A percentile compares a stretch with the other conserved stretches of the same genome.
Evolutionary conservation across 92 coral and sea anemone species (phyloP).

Genomic region (Palythoa grandiflora): DNA sequence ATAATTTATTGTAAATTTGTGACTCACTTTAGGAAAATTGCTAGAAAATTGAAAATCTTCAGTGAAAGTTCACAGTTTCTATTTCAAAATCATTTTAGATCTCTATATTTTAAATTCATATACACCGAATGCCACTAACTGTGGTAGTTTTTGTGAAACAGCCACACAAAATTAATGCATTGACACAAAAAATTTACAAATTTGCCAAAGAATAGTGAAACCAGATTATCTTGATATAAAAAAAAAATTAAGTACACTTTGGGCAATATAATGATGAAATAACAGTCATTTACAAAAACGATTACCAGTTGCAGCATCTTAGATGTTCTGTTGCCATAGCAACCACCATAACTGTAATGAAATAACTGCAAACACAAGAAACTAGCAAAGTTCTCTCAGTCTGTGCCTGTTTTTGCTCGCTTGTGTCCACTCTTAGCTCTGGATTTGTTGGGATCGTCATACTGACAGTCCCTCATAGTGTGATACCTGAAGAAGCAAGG

Average conservation of each 20-base stretch:
- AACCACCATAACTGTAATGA: slow-evolving; percentile 24
- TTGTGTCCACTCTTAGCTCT: slow-evolving; percentile 52
- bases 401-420: slow-evolving; percentile 48
- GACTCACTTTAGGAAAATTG: slow-evolving; percentile 23
- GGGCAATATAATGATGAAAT: slow-evolving; percentile 16
- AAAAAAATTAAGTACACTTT: slow-evolving; percentile 23
- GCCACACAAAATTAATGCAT: slow-evolving; percentile 29
- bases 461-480: slow-evolving; percentile 40
- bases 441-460: slow-evolving; percentile 46
- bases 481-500: slow-evolving; percentile 52
- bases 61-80: slow-evolving; percentile 9
- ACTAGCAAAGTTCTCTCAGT: slow-evolving; percentile 34
- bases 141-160: slow-evolving; percentile 24
- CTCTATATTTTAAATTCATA: slow-evolving; percentile 13
- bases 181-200: not conserved
- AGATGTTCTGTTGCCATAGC: slow-evolving; percentile 50
- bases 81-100: slow-evolving; percentile 1
- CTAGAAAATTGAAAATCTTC: slow-evolving; percentile 36
- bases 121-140: slow-evolving; percentile 13
- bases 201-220: slow-evolving; percentile 16
- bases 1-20: slow-evolving; percentile 36
- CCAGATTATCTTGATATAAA: slow-evolving; percentile 24
- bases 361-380: slow-evolving; percentile 8
- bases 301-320: slow-evolving; percentile 16
- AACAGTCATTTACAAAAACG: slow-evolving; percentile 25